These are phyloP conservation scores for Epinotia demarniana DNA, from an alignment of 2,888 invertebrate species.

Conservation along the genomic window DNA sequence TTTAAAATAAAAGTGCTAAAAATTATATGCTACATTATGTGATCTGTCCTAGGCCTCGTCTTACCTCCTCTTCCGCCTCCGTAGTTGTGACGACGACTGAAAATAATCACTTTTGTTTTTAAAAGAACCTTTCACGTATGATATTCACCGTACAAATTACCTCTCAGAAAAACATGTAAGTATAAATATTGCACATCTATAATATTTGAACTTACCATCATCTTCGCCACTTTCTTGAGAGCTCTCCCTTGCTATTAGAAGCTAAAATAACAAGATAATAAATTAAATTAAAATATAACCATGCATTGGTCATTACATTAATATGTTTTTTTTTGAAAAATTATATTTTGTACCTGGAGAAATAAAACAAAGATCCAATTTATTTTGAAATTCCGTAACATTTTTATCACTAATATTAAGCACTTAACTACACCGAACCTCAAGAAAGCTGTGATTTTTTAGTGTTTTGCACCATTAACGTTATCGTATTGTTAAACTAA, in stretches of 20 bases:
- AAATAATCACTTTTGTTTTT: constrained; percentile 3
- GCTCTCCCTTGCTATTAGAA: constrained; percentile 11
- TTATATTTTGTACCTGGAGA: constrained; percentile 20
- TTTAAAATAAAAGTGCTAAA: too few species aligned
- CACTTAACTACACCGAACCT: background rate
- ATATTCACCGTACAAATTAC: background rate
- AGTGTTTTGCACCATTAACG: constrained; percentile 13
- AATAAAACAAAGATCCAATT: constrained; percentile 24
- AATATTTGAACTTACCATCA: constrained; percentile 1
- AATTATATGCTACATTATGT: too few species aligned
- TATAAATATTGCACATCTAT: background rate
- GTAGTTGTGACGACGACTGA: constrained; percentile 28
- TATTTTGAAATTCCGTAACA: constrained; percentile 34
- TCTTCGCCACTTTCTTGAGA: constrained; percentile 18
- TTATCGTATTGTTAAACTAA: constrained; percentile 37
- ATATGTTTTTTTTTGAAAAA: background rate
- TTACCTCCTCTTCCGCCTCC: constrained; percentile 75
- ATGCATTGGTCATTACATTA: too few species aligned
- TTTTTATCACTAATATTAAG: constrained; percentile 11
- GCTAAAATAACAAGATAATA: background rate
- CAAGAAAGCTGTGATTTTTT: constrained; percentile 11
- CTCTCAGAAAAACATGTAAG: background rate
- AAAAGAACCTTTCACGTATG: background rate
- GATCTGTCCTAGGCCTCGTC: background rate
- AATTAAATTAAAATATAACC: too few species aligned